phyloP scores from a whole-genome alignment of 2,888 invertebrate genomes.

The Cantharis flavilabris region DNA sequence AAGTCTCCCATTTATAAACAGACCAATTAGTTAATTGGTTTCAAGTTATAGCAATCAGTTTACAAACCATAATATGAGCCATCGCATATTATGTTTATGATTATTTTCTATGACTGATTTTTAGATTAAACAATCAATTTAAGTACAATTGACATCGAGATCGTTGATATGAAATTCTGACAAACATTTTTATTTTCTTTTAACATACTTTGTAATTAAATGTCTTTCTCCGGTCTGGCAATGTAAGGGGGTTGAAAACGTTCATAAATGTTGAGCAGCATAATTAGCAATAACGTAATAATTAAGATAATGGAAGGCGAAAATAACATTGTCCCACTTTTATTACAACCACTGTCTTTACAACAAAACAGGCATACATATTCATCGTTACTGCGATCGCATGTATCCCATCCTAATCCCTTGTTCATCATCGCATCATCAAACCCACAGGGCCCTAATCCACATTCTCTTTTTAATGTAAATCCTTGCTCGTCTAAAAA shows the following conservation, averaged over 20 bases:
- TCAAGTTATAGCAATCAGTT: too few relatives aligned
- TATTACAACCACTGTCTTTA: slow-evolving; percentile 54
- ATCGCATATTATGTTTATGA: too few relatives aligned
- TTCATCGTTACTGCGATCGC: slow-evolving; percentile 52
- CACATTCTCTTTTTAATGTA: slow-evolving; percentile 54
- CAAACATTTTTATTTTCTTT: neutral
- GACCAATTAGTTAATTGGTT: too few relatives aligned
- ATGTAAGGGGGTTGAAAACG: slow-evolving; percentile 36
- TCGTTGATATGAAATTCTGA: neutral
- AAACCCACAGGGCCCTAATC: slow-evolving; percentile 55
- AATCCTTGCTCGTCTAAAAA: slow-evolving; percentile 52
- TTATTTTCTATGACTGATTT: too few relatives aligned
- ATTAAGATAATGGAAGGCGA: slow-evolving; percentile 12
- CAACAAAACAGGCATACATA: slow-evolving; percentile 57
- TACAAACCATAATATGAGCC: too few relatives aligned
- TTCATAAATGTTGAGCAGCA: slow-evolving; percentile 29
- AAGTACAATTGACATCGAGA: neutral
- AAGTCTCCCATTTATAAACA: too few relatives aligned
- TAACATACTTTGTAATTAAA: neutral
- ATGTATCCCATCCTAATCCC: slow-evolving; percentile 53
- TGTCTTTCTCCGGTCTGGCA: neutral
- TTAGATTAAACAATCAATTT: too few relatives aligned
- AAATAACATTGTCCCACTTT: slow-evolving; percentile 32
- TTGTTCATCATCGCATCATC: slow-evolving; percentile 50
- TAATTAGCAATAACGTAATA: slow-evolving; percentile 13